A percentile compares a stretch with the other conserved stretches of the same genome.
Conservation (phyloP, 2,113 vertebrate genomes). For the Actenoides hombroni region DNA sequence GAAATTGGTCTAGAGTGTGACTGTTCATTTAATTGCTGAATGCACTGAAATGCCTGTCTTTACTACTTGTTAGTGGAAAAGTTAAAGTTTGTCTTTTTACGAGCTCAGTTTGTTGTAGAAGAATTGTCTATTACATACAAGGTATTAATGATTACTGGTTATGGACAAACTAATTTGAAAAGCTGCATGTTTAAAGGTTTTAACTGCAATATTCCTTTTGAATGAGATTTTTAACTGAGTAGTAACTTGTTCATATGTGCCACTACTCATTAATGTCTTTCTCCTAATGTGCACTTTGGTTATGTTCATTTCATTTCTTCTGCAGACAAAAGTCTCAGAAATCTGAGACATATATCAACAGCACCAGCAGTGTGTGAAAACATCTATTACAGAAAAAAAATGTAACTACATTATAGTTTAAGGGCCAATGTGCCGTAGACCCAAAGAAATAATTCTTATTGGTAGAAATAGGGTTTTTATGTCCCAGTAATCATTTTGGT, state of each 20-base stretch:
- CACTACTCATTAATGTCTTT: constrained; percentile 10
- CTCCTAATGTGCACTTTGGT: constrained; percentile 44
- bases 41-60: background rate
- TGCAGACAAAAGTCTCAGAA: constrained; percentile 44
- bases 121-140: constrained; percentile 40
- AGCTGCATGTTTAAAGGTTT: constrained; percentile 39
- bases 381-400: constrained; percentile 39
- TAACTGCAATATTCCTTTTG: constrained; percentile 22
- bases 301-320: constrained; percentile 54
- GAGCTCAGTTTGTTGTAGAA: constrained; percentile 38
- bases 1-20: background rate
- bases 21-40: background rate
- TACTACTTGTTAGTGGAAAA: constrained; percentile 18
- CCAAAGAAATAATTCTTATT: constrained; percentile 39
- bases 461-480: constrained; percentile 23
- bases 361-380: background rate
- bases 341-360: background rate
- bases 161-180: constrained; percentile 38
- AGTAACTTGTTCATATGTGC: constrained; percentile 48
- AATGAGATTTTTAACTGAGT: constrained; percentile 42
- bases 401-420: constrained; percentile 3
- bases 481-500: constrained; percentile 12
- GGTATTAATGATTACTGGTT: constrained; percentile 53
- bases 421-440: constrained; percentile 1
- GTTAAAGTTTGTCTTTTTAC: constrained; percentile 39